Conservation (phyloP, 1,140 invertebrate genomes). For the Rhopalosiphum padi region DNA sequence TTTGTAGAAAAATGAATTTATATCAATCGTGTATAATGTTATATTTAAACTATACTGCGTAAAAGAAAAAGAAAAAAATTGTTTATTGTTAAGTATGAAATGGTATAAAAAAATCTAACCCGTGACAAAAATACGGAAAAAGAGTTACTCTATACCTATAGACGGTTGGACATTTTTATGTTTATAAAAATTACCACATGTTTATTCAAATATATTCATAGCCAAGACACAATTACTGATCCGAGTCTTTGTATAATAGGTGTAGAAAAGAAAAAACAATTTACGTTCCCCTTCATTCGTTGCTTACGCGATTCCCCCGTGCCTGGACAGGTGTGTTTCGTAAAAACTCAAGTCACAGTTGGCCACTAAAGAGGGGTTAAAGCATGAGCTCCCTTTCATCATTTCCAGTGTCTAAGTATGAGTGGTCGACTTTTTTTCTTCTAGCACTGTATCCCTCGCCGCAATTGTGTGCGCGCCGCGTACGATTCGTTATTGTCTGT, state of each 20-base stretch:
- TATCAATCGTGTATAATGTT: not conserved
- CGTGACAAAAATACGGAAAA: not conserved
- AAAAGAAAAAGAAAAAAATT: not conserved
- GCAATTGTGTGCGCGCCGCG: not conserved
- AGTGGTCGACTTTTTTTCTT: constrained; percentile 24
- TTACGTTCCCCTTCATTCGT: constrained; percentile 18
- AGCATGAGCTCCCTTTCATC: constrained; percentile 25
- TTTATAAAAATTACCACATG: constrained; percentile 7
- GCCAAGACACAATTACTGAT: constrained; percentile 23
- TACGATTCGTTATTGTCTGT: constrained; percentile 29
- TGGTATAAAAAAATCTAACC: not conserved
- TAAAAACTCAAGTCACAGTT: constrained; percentile 57
- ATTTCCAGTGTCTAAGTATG: constrained; percentile 1
- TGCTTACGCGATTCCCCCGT: constrained; percentile 19
- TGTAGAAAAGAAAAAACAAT: constrained; percentile 33
- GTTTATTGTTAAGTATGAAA: not conserved
- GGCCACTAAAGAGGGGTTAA: constrained; percentile 49
- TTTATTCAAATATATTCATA: constrained; percentile 50
- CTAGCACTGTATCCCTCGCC: not conserved
- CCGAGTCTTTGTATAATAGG: not conserved
- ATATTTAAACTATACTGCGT: not conserved
- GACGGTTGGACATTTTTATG: no score
- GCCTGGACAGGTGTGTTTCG: constrained; percentile 56
- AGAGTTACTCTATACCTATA: not conserved
- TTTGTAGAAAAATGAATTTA: not conserved